These are phyloP conservation scores for Microcebus lehilahytsara DNA, from an alignment of 2,113 vertebrate genomes.

Conservation along the genomic window DNA sequence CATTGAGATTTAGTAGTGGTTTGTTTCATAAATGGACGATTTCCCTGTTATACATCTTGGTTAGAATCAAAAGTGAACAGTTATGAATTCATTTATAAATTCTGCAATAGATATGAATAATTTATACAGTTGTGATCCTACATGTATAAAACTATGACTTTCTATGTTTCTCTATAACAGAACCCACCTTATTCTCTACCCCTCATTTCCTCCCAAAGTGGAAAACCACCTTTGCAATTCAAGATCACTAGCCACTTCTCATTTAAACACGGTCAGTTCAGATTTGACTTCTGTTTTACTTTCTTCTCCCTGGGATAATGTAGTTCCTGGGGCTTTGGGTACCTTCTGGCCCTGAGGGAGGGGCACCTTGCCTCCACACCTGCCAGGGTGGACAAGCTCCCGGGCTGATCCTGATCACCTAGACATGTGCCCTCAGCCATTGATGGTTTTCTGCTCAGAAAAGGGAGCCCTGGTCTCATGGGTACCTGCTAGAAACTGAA, in stretches of 20 bases:
- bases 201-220: background rate
- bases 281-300: background rate
- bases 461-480: background rate
- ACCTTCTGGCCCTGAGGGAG: background rate
- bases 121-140: background rate
- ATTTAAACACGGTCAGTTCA: background rate
- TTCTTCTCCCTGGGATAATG: background rate
- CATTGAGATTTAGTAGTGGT: conserved; percentile 12
- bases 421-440: background rate
- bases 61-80: conserved; percentile 33
- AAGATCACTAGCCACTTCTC: background rate
- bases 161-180: background rate
- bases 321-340: background rate
- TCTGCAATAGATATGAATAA: background rate
- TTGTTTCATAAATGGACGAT: conserved; percentile 32
- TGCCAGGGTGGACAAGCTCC: background rate
- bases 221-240: background rate
- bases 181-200: background rate
- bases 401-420: too few species aligned
- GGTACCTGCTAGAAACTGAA: background rate
- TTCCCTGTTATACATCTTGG: conserved; percentile 1
- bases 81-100: conserved; percentile 48
- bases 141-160: background rate
- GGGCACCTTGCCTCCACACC: background rate
- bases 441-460: background rate